Percentiles rank a stretch among this genome's conserved stretches.
Conservation (phyloP, 2,113 vertebrate genomes). For the Oostethus manadensis region DNA sequence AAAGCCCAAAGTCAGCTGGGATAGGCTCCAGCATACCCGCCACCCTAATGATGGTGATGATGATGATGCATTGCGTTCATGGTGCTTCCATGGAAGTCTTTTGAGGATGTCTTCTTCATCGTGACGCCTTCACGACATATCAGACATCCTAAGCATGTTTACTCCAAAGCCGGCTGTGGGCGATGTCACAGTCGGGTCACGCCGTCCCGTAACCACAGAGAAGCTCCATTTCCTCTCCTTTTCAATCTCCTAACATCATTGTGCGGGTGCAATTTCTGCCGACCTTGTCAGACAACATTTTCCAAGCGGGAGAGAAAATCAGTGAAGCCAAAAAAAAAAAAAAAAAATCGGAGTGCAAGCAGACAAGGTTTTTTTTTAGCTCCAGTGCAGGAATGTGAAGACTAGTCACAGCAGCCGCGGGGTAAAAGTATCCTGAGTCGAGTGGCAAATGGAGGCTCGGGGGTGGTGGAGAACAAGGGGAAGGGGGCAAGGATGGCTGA, state of each 20-base stretch:
- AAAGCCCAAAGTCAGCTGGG: no score
- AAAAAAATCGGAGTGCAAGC: constrained; percentile 24
- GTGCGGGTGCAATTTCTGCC: constrained; percentile 41
- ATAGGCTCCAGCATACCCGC: no score
- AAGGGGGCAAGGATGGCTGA: constrained; percentile 40
- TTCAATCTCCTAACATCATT: constrained; percentile 21
- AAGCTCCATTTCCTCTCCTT: constrained; percentile 38
- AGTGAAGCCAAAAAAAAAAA: constrained; percentile 11
- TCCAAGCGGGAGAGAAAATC: constrained; percentile 21
- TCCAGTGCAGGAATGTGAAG: constrained; percentile 47
- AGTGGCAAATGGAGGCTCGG: constrained; percentile 39
- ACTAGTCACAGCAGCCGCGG: constrained; percentile 45
- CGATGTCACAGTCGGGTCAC: constrained; percentile 7
- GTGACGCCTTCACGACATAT: not conserved
- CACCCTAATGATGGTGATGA: no score
- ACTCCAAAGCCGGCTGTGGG: constrained; percentile 11
- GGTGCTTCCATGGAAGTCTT: constrained; percentile 4
- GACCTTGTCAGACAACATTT: constrained; percentile 55
- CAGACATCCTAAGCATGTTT: constrained; percentile 15
- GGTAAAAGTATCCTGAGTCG: constrained; percentile 40
- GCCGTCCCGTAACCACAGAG: constrained; percentile 16
- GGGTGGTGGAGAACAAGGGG: not conserved
- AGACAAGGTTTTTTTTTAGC: constrained; percentile 34
- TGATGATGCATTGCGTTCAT: no score
- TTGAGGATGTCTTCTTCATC: not conserved